Evolutionary conservation across 1,140 invertebrate genomes (phyloP).

Genomic region (Cotesia chilonis): DNA sequence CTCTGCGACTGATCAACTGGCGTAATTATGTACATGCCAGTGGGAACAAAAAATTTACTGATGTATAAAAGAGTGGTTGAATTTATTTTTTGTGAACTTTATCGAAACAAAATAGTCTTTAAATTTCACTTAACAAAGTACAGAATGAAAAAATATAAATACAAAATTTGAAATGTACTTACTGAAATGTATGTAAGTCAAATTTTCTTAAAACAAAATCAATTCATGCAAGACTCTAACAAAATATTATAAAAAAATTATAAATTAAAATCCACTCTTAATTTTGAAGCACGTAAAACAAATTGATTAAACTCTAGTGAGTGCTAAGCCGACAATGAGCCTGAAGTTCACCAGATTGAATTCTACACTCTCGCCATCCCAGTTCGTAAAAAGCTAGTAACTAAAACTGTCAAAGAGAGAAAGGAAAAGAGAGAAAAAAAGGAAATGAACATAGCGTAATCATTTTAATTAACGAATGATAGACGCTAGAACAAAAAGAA

Average conservation of each 20-base stretch:
- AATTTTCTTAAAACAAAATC: too few species aligned
- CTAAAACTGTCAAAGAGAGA: slow-evolving; percentile 5
- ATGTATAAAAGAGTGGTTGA: too few species aligned
- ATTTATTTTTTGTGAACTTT: too few species aligned
- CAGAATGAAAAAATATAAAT: too few species aligned
- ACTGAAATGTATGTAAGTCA: too few species aligned
- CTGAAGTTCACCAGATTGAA: slow-evolving; percentile 28
- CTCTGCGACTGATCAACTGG: too few species aligned
- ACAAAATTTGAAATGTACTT: too few species aligned
- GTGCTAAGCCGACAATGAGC: slow-evolving; percentile 24
- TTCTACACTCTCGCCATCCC: slow-evolving; percentile 24
- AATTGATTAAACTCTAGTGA: slow-evolving; percentile 29
- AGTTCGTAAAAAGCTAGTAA: neutral
- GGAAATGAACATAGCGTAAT: slow-evolving; percentile 12
- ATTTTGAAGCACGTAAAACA: slow-evolving; percentile 21
- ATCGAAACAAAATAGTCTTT: too few species aligned
- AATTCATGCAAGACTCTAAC: neutral
- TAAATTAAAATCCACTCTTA: slow-evolving; percentile 1
- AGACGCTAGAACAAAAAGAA: slow-evolving; percentile 12
- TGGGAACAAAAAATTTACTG: too few species aligned
- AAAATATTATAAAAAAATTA: slow-evolving; percentile 5
- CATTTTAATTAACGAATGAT: slow-evolving; percentile 23
- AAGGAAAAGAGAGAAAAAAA: neutral
- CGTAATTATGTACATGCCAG: too few species aligned
- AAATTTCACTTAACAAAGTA: too few species aligned